These are phyloP conservation scores for Xiphophorus maculatus DNA, from an alignment of 2,113 vertebrate genomes.

Conservation along the genomic window DNA sequence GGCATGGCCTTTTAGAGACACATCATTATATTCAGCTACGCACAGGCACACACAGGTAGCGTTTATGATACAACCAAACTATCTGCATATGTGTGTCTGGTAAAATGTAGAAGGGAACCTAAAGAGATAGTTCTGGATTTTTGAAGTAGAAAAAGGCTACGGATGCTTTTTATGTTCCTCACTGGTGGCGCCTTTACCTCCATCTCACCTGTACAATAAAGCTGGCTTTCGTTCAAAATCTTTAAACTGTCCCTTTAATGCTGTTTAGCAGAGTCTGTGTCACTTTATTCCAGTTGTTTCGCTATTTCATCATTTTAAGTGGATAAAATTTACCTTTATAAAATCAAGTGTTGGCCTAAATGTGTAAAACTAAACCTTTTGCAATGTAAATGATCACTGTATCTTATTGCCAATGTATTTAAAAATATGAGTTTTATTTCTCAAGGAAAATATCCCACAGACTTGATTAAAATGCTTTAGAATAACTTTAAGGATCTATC, in stretches of 20 bases:
- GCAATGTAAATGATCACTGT: too few relatives aligned
- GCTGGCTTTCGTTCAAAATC: not conserved
- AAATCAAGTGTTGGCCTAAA: too few relatives aligned
- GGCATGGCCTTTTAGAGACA: slow-evolving; percentile 56
- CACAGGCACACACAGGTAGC: slow-evolving; percentile 21
- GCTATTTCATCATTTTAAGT: not conserved
- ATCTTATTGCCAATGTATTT: too few relatives aligned
- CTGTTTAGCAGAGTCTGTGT: not conserved
- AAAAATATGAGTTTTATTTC: too few relatives aligned
- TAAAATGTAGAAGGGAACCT: slow-evolving; percentile 9
- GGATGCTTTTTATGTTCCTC: not conserved
- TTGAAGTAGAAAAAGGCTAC: not conserved
- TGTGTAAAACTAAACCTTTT: too few relatives aligned
- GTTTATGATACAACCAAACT: slow-evolving; percentile 29
- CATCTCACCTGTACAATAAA: not conserved
- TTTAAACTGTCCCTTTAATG: not conserved
- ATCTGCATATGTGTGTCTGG: slow-evolving; percentile 6
- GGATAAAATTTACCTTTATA: not conserved
- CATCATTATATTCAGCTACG: slow-evolving; percentile 63
- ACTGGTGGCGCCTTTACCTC: too few relatives aligned
- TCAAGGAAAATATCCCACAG: too few relatives aligned
- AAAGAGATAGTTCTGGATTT: not conserved
- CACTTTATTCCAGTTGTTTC: not conserved
- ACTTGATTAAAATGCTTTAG: too few relatives aligned
- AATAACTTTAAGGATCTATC: not conserved